Evolutionary conservation across 2,797 vertebrate species (phyloP), one percentile per base, ranked within the genome.

Genomic region (Premnoplex brunnescens): DNA sequence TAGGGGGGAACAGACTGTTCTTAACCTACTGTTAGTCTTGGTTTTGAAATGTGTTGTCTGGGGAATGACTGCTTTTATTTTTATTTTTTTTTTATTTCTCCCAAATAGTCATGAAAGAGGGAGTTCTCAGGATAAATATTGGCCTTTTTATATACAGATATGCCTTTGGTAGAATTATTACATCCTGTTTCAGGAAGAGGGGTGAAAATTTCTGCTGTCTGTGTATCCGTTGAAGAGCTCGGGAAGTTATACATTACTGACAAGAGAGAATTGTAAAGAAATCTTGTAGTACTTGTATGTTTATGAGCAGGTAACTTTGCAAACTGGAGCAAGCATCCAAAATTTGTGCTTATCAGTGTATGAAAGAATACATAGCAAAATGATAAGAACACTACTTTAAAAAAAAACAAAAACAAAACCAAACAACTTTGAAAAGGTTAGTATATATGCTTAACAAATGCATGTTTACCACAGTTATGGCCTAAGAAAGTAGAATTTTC

Each of bases 401-500:
- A 58, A 78, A 74, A 62, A 76, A 17, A n/a, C n/a, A n/a, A 72
- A n/a, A 62, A 27, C 8, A 72, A n/a, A 60, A 49, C 12, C 3
- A 44, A 7, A 11, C 12, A 24, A 48, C 21, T 79, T 63, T 20
- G 8, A 56, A 79, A 92, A 90, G 19, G 51, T 88, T 55, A 79
- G 18, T 2, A 5, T 60, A 11, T 78, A 19, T 74, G 20, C 56
- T 73, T 91, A 87, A 64, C n/a, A 89, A 87, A 83, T 91, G 37
- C 18, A 12, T 52, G 9, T 75, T 83, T 85, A 30, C 89, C 23
- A 80, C 68, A 66, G 2, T 28, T 91, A 18, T 78, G 51, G 26
- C 24, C 36, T 58, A 84, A 92, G 22, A 91, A 85, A 91, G 63
- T 37, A 63, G 12, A 58, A 43, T 87, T 91, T 87, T 74, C 10